A percentile compares a stretch with the other conserved stretches of the same genome.
phyloP scores from a whole-genome alignment of 2,113 vertebrate genomes.

The Oryzias melastigma region DNA sequence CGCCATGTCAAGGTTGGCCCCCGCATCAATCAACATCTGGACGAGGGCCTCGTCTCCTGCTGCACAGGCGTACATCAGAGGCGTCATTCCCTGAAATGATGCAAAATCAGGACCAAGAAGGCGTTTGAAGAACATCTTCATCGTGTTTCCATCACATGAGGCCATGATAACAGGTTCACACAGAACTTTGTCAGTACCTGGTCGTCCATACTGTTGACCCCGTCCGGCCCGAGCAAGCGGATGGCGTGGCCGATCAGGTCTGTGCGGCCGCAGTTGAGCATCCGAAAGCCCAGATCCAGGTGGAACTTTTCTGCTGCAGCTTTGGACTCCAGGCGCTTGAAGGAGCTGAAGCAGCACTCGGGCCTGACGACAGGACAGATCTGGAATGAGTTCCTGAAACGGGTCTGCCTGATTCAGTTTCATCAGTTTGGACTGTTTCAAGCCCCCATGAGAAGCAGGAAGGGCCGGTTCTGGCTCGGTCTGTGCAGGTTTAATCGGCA shows the following conservation, averaged over 20 bases:
- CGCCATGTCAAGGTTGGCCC: constrained; percentile 86
- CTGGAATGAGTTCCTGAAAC: not conserved
- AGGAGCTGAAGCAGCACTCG: constrained; percentile 95
- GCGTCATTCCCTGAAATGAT: constrained; percentile 88
- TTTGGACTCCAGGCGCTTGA: constrained; percentile 91
- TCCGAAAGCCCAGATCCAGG: constrained; percentile 94
- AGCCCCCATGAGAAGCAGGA: too few species aligned
- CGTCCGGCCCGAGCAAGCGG: constrained; percentile 85
- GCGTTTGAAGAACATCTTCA: too few species aligned
- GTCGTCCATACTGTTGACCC: constrained; percentile 96
- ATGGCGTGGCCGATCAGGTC: constrained; percentile 96
- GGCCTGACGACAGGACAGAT: constrained; percentile 75
- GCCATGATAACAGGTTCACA: not conserved
- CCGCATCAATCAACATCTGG: constrained; percentile 96
- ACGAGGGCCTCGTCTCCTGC: constrained; percentile 97
- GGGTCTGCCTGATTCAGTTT: not conserved
- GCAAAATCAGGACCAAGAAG: not conserved
- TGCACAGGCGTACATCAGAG: constrained; percentile 95
- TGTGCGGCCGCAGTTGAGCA: constrained; percentile 95
- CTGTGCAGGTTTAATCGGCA: too few species aligned
- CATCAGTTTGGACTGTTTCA: not conserved
- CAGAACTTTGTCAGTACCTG: constrained; percentile 78
- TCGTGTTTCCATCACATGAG: not conserved
- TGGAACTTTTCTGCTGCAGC: constrained; percentile 94
- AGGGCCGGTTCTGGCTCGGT: too few species aligned